These are phyloP conservation scores for Enteromius anoplus DNA, from an alignment of 2,797 vertebrate genomes.

Conservation along the genomic window DNA sequence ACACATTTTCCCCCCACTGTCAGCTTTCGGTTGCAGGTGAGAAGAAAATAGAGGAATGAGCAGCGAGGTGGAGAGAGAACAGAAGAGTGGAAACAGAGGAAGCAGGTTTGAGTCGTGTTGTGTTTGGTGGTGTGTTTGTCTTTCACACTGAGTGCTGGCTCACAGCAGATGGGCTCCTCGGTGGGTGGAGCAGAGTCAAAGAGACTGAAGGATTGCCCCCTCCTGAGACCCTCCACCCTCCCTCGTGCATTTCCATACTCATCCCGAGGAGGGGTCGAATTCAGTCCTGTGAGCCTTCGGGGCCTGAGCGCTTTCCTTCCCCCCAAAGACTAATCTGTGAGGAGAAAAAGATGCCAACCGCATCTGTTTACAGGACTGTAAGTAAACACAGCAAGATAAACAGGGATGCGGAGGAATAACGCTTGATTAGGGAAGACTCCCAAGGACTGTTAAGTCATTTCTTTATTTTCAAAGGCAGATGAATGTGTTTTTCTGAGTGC, in stretches of 20 bases:
- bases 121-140: constrained; percentile 60
- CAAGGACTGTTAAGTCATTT: constrained; percentile 22
- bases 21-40: constrained; percentile 25
- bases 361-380: constrained; percentile 60
- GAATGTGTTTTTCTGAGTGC: constrained; percentile 1
- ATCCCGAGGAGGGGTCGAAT: constrained; percentile 42
- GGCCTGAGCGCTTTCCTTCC: constrained; percentile 42
- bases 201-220: constrained; percentile 53
- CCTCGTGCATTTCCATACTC: constrained; percentile 56
- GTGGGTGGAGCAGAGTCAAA: constrained; percentile 51
- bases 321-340: constrained; percentile 44
- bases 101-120: constrained; percentile 55
- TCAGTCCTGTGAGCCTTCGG: constrained; percentile 29
- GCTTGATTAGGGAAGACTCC: constrained; percentile 44
- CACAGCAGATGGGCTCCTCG: constrained; percentile 60
- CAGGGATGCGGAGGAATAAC: constrained; percentile 46
- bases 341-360: constrained; percentile 57
- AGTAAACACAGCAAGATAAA: constrained; percentile 57
- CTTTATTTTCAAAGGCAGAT: constrained; percentile 32
- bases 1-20: neutral
- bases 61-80: constrained; percentile 32
- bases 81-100: constrained; percentile 49
- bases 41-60: constrained; percentile 36
- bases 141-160: constrained; percentile 56
- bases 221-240: constrained; percentile 50